Evolutionary conservation across 2,113 vertebrate species (phyloP), one percentile per base, ranked within the genome.

Genomic region (Zosterops borbonicus): DNA sequence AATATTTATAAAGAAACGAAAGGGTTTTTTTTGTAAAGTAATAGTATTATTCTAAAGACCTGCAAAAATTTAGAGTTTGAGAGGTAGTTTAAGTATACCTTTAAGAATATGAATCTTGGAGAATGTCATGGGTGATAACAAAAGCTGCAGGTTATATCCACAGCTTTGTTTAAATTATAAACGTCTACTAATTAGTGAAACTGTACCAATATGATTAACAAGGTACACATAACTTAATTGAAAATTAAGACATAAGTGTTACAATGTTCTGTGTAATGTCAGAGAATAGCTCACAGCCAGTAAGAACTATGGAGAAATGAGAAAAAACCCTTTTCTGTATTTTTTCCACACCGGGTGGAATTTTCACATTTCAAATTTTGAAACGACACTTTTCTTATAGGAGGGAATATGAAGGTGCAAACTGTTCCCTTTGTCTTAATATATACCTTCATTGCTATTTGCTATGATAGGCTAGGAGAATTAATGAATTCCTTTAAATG

Each of bases 11-110:
- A 82, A 50, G 4, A 65, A 73, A 46, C 1, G 37, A 24, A n/a
- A 9, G 0, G 1, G 4, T 4, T 3, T 3, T 71, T 64, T 64
- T 58, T 17, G 37, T 7, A 2, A 67, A 50, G 27, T 13, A 21
- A 24, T 33, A 12, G 11, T 35, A 42, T 39, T 74, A 55, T 68
- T 84, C 42, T 35, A 64, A 80, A 65, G 19, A 77, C 11, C 10
- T 76, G 15, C 15, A 71, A 67, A 89, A 67, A 74, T 16, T 12
- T n/a, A 50, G 19, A 59, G 11, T 49, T 88, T 76, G 39, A 88
- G 64, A 79, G 21, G 27, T 5, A 89, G 23, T 42, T 75, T 60
- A 92, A 85, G 22, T 29, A 44, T 22, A 65, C 2, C 6, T 75
- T 83, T 47, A 76, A n/a, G 37, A 90, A 62, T 4, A 88, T 5